A percentile compares a stretch with the other conserved stretches of the same genome.
These are phyloP conservation scores for Halocynthia aurantium DNA, from an alignment of 23 tunicate species.

Conservation along the genomic window DNA sequence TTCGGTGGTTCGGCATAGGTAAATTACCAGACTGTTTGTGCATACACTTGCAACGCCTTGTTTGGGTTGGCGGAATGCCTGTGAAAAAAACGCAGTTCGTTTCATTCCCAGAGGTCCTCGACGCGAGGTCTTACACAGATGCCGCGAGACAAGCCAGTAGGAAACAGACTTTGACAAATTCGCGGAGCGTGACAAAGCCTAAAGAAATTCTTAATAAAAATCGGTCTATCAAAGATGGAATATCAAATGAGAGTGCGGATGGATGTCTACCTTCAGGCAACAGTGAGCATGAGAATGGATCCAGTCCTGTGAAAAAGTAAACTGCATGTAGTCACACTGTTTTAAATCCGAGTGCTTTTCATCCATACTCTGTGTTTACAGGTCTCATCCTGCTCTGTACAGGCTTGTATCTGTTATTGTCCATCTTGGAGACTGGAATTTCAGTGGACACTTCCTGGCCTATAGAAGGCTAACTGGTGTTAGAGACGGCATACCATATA, in stretches of 20 bases:
- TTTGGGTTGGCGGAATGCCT: conserved; percentile 69
- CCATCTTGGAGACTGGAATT: conserved; percentile 60
- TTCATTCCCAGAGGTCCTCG: conserved; percentile 15
- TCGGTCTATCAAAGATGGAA: no score
- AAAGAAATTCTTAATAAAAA: no score
- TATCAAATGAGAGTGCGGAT: no score
- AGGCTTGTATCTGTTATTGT: conserved; percentile 60
- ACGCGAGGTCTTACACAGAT: background rate
- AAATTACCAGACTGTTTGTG: conserved; percentile 61
- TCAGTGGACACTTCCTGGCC: conserved; percentile 70
- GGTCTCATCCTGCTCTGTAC: conserved; percentile 8
- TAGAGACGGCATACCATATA: background rate
- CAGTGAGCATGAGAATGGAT: no score
- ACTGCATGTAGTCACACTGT: no score
- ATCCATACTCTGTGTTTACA: background rate
- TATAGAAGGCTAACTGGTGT: conserved; percentile 30
- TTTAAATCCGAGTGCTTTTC: no score
- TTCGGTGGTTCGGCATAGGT: conserved; percentile 8
- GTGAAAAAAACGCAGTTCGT: conserved; percentile 18
- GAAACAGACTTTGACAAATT: background rate
- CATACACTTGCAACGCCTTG: conserved; percentile 73
- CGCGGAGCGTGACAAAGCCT: background rate
- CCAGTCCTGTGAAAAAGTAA: no score
- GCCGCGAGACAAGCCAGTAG: background rate
- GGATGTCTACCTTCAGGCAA: no score